Base-by-base conservation (phyloP, 1,140 invertebrate species). In the Eciton burchellii region DNA sequence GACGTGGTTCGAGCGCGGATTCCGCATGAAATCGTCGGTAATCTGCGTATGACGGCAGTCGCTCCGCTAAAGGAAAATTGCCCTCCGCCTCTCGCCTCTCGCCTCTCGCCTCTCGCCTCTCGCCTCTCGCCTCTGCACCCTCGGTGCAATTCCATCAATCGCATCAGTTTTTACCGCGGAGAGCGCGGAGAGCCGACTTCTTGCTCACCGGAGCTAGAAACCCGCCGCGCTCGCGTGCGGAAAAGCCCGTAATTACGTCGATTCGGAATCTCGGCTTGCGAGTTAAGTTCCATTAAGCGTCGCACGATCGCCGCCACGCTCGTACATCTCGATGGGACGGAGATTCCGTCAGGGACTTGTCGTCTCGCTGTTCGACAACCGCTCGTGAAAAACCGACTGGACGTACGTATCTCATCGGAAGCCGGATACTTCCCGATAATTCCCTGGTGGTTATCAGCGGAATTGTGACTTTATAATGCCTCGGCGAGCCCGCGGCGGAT, bases 181-280 rank as follows among this genome's bases (percentile, higher is more conserved):
- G n/a, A n/a, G 11, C 2, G 59, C 8, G 60, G 35, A 43, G 74
- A 85, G 21, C 49, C 16, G 56, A 21, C 41, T 66, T 73, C 81
- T 87, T 84, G 72, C 47, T 35, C 49, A 21, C 45, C 49, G 47
- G 21, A 3, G 14, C 43, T 47, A 14, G 81, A 77, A 83, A 81
- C 35, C 49, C 47, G n/a, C 19, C 49, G 14, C 29, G 62, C 70
- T 29, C 35, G 24, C 66, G 57, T 84, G 60, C 47, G 71, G 60
- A 84, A 89, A 84, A 84, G 82, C 47, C 41, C 52, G 70, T 88
- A 90, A 90, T 90, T 90, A 88, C 85, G 60, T 84, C 84, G 86
- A 90, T 88, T 87, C 76, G 66, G 82, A 86, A 82, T 63, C 68
- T 59, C 41, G 77, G 57, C 60, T 56, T 35, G n/a, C 35, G 45